A percentile compares a stretch with the other conserved stretches of the same genome.
phyloP scores from a whole-genome alignment of 1,140 invertebrate genomes.

The Gryllus bimaculatus region DNA sequence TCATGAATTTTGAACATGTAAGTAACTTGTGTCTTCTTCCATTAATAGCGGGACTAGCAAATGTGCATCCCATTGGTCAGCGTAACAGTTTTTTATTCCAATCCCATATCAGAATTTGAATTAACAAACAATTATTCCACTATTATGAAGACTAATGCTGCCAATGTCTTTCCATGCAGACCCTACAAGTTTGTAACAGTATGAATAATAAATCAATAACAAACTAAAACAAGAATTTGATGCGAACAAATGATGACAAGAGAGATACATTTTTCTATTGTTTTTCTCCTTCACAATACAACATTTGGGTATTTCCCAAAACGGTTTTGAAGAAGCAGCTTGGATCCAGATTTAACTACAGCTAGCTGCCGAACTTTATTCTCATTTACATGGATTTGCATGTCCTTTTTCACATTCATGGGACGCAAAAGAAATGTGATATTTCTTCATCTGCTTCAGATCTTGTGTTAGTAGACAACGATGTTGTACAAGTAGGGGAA shows the following conservation, averaged over 20 bases:
- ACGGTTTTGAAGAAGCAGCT: not conserved
- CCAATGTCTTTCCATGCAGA: not conserved
- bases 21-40: too few relatives aligned
- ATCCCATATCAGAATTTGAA: too few relatives aligned
- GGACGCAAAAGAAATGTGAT: conserved; percentile 12
- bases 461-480: not conserved
- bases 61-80: too few relatives aligned
- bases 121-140: too few relatives aligned
- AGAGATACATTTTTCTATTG: not conserved
- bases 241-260: not conserved
- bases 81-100: too few relatives aligned
- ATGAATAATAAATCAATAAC: not conserved
- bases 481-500: conserved; percentile 7
- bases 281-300: conserved; percentile 7
- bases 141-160: not conserved
- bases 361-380: conserved; percentile 10
- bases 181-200: not conserved
- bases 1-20: too few relatives aligned
- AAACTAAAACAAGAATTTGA: not conserved
- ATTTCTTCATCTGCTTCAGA: not conserved
- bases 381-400: not conserved
- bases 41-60: too few relatives aligned
- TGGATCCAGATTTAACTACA: conserved; percentile 12
- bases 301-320: not conserved
- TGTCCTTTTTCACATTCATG: not conserved